Conservation (phyloP, 1,140 invertebrate genomes). For the Pogonus chalceus region DNA sequence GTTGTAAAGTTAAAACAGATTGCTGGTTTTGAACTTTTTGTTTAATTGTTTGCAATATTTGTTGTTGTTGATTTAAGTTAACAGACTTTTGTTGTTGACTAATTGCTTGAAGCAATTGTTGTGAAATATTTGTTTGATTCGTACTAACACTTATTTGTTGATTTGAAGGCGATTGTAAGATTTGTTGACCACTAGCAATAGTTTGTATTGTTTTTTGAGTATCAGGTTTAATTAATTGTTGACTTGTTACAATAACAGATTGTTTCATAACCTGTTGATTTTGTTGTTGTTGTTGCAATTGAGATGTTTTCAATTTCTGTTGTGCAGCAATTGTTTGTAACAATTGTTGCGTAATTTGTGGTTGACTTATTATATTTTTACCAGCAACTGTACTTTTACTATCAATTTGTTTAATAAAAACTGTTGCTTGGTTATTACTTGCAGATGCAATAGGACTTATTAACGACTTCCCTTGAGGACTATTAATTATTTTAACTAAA, state of each 20-base stretch:
- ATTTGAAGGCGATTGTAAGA: constrained; percentile 18
- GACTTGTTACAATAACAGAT: not conserved
- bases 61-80: constrained; percentile 36
- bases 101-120: not conserved
- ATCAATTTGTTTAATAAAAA: constrained; percentile 23
- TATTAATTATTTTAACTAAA: constrained; percentile 32
- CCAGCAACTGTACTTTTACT: constrained; percentile 15
- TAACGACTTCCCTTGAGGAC: constrained; percentile 29
- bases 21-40: constrained; percentile 31
- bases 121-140: constrained; percentile 6
- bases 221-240: constrained; percentile 1
- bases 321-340: constrained; percentile 9
- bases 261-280: constrained; percentile 10
- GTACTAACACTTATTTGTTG: constrained; percentile 13
- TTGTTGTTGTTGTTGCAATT: not conserved
- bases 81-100: constrained; percentile 17
- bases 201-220: constrained; percentile 17
- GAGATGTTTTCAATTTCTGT: constrained; percentile 10
- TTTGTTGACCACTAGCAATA: constrained; percentile 21
- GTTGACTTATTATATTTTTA: not conserved
- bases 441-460: constrained; percentile 24
- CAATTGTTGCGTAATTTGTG: constrained; percentile 1
- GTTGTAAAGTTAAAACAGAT: constrained; percentile 22
- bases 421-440: constrained; percentile 17
- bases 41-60: constrained; percentile 36